Conservation (phyloP, 1,140 invertebrate genomes). For the Megathymus violae region DNA sequence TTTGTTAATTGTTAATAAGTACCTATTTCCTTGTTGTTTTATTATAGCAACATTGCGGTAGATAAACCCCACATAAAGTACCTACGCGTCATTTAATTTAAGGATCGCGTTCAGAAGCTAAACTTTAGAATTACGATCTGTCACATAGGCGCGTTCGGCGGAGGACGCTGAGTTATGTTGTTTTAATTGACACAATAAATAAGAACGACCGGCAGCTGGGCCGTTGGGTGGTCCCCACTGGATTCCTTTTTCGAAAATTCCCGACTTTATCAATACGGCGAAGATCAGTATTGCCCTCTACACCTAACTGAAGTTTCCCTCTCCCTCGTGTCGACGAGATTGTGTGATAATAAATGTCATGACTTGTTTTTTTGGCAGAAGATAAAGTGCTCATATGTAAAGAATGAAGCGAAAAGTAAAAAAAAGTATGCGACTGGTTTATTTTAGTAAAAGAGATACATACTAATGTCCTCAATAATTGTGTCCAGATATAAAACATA, state of each 20-base stretch:
- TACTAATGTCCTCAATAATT: no score
- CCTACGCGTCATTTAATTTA: slow-evolving; percentile 49
- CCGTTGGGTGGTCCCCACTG: slow-evolving; percentile 59
- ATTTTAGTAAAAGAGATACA: no score
- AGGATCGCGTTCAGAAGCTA: slow-evolving; percentile 61
- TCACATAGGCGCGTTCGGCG: slow-evolving; percentile 59
- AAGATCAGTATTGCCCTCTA: slow-evolving; percentile 47
- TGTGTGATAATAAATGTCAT: slow-evolving; percentile 6
- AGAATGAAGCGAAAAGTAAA: background rate
- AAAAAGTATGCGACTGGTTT: background rate
- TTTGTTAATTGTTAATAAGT: no score
- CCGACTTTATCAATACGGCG: slow-evolving; percentile 56
- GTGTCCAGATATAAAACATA: no score
- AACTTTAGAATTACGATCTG: slow-evolving; percentile 67
- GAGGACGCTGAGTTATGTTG: slow-evolving; percentile 68
- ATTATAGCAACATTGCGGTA: background rate
- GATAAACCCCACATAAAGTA: slow-evolving; percentile 34
- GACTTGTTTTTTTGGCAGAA: background rate
- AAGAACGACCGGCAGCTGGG: slow-evolving; percentile 51
- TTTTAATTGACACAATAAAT: slow-evolving; percentile 79
- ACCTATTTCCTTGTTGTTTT: no score
- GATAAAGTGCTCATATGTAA: background rate
- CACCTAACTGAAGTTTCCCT: slow-evolving; percentile 31
- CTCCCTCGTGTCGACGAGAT: slow-evolving; percentile 4
- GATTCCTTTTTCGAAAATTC: slow-evolving; percentile 62